These are phyloP conservation scores for Phymatocera aterrima DNA, from an alignment of 2,888 invertebrate species.

Conservation along the genomic window DNA sequence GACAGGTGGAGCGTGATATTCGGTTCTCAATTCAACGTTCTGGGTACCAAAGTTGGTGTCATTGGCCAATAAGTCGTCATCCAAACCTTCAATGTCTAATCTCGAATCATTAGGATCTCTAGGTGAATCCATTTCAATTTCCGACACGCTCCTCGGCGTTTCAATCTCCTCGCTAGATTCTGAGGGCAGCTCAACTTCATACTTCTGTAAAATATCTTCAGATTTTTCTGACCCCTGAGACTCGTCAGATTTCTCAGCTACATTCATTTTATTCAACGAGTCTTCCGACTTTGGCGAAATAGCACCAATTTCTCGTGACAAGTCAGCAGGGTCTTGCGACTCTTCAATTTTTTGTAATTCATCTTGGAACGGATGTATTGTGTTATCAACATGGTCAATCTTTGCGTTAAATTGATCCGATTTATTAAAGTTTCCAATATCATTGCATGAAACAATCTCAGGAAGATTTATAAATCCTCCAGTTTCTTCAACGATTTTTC, in stretches of 20 bases:
- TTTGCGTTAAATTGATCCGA: not conserved
- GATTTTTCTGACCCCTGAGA: conserved; percentile 35
- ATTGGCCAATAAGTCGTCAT: conserved; percentile 63
- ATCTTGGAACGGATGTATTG: not conserved
- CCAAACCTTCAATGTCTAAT: conserved; percentile 63
- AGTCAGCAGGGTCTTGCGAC: not conserved
- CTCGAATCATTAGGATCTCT: conserved; percentile 65
- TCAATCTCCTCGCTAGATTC: conserved; percentile 68
- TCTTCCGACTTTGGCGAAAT: conserved; percentile 7
- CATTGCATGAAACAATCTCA: not conserved
- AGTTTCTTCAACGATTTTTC: not conserved
- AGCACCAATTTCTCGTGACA: not conserved
- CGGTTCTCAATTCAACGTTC: conserved; percentile 57
- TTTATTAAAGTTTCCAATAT: not conserved
- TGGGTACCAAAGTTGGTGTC: conserved; percentile 49
- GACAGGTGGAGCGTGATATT: conserved; percentile 60
- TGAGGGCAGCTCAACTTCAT: conserved; percentile 62
- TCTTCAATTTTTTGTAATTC: not conserved
- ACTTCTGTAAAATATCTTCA: conserved; percentile 47
- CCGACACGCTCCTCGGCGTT: conserved; percentile 67
- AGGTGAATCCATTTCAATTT: conserved; percentile 69
- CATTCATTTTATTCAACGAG: not conserved
- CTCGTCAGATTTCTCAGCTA: conserved; percentile 17
- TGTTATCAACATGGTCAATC: not conserved
- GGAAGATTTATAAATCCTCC: not conserved